phyloP scores from a whole-genome alignment of 2,113 vertebrate genomes.

The Paracanthobrama guichenoti region DNA sequence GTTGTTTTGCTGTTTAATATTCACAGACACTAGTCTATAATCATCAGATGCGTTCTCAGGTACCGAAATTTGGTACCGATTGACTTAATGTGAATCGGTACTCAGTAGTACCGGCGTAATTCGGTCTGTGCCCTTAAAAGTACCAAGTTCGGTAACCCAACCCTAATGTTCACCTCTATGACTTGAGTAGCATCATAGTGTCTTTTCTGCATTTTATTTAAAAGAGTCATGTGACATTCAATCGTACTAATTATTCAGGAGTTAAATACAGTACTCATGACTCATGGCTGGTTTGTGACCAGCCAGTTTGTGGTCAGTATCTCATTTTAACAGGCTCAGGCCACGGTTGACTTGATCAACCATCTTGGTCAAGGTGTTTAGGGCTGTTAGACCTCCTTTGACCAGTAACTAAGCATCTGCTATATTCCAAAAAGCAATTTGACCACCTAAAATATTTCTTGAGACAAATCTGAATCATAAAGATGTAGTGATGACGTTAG shows the following conservation, averaged over 20 bases:
- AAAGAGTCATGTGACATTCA: not conserved
- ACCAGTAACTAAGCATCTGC: not conserved
- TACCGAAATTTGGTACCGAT: too few species aligned
- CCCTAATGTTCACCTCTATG: not conserved
- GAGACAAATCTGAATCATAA: too few species aligned
- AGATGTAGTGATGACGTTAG: not conserved
- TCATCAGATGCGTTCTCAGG: too few species aligned
- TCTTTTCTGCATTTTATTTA: not conserved
- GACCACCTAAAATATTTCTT: not conserved
- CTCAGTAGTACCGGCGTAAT: too few species aligned
- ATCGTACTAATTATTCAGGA: not conserved
- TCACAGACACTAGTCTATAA: too few species aligned
- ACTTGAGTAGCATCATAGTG: too few species aligned
- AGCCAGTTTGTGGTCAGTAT: not conserved
- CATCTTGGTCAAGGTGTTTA: not conserved
- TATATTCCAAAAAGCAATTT: not conserved
- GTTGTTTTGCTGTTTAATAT: too few species aligned
- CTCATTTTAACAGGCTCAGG: not conserved
- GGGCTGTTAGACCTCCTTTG: not conserved
- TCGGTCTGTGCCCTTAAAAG: too few species aligned
- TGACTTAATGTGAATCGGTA: too few species aligned
- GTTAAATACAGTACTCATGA: not conserved
- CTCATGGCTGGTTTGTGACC: not conserved
- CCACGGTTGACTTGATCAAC: not conserved
- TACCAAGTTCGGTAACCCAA: too few species aligned